Evolutionary conservation across 2,888 invertebrate species (phyloP).

Genomic region (Pherbina coryleti): DNA sequence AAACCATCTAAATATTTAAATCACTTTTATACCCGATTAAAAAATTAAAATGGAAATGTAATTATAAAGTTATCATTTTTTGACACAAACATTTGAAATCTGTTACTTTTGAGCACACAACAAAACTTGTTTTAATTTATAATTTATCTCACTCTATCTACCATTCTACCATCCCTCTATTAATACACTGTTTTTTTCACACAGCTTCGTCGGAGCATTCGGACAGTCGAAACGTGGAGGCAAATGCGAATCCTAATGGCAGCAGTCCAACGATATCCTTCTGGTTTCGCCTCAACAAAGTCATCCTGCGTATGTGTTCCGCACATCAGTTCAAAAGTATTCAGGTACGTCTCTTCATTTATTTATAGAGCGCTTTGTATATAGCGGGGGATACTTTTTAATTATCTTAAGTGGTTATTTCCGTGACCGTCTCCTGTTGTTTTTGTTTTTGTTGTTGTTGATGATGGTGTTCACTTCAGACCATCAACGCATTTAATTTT

Average conservation of each 20-base stretch:
- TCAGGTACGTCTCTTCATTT: constrained; percentile 74
- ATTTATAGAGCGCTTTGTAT: neutral
- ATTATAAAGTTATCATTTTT: neutral
- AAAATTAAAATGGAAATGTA: neutral
- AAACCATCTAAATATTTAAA: no score
- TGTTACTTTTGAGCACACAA: constrained; percentile 25
- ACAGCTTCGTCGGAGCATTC: constrained; percentile 60
- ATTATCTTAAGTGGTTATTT: no score
- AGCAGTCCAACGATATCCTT: constrained; percentile 69
- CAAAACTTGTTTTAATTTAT: neutral
- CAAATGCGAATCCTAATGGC: constrained; percentile 56
- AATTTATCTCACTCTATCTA: neutral
- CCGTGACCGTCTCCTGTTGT: no score
- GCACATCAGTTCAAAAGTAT: constrained; percentile 85
- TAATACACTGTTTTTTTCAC: constrained; percentile 20
- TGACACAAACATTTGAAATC: neutral
- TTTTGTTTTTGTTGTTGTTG: no score
- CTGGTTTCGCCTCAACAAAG: constrained; percentile 70
- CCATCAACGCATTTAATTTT: no score
- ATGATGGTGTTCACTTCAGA: no score
- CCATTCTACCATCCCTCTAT: neutral
- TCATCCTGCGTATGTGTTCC: constrained; percentile 75
- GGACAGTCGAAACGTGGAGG: constrained; percentile 60
- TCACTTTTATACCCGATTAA: no score
- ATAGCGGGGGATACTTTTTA: no score